Conservation (phyloP, 2,113 vertebrate species). For the Calyptommatus sinebrachiatus region DNA sequence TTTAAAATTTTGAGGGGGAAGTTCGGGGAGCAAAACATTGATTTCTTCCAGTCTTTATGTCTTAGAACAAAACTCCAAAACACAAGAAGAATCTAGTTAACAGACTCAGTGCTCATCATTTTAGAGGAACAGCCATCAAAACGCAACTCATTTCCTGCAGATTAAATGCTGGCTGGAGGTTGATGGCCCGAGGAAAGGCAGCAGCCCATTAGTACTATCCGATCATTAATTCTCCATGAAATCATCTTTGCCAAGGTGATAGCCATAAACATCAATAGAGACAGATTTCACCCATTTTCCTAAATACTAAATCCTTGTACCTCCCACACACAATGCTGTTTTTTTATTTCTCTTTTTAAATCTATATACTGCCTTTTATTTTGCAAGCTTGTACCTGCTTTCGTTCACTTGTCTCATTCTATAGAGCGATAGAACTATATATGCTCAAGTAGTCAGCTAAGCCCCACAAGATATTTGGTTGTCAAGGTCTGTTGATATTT, state of each 20-base stretch:
- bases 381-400: not conserved
- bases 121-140: conserved; percentile 26
- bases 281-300: not conserved
- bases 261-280: not conserved
- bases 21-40: no score
- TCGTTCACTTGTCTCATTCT: not conserved
- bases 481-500: not conserved
- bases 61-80: not conserved
- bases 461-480: conserved; percentile 11
- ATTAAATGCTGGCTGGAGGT: conserved; percentile 16
- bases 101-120: conserved; percentile 19
- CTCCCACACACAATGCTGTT: not conserved
- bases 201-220: not conserved
- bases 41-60: not conserved
- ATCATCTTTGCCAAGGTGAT: conserved; percentile 8
- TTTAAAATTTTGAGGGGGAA: not conserved
- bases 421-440: not conserved
- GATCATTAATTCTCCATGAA: conserved; percentile 34
- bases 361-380: not conserved
- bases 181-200: not conserved
- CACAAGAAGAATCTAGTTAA: conserved; percentile 5
- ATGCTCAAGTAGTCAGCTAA: conserved; percentile 9
- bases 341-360: not conserved
- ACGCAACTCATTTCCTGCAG: conserved; percentile 20
- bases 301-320: not conserved